Conservation (phyloP, 2,888 invertebrate species). For the Balanococcus diminutus region DNA sequence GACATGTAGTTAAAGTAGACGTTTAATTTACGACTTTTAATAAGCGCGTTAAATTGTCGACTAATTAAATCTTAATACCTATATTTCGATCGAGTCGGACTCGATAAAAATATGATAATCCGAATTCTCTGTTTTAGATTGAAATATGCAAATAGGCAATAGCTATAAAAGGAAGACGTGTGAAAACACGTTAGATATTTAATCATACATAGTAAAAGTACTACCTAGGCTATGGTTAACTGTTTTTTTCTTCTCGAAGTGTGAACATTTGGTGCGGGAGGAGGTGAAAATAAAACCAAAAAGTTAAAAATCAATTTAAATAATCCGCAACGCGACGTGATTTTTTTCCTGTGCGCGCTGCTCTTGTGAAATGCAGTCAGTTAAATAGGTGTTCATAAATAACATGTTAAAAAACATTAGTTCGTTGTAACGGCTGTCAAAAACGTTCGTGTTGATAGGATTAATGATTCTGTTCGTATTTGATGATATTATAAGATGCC, state of each 20-base stretch:
- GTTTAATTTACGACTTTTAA: neutral
- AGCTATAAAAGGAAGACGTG: neutral
- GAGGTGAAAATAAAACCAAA: neutral
- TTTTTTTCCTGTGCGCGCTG: neutral
- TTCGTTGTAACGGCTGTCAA: conserved; percentile 30
- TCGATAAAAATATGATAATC: neutral
- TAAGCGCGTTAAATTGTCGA: neutral
- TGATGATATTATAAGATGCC: conserved; percentile 8
- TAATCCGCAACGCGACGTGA: neutral
- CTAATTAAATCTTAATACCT: neutral
- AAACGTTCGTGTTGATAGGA: conserved; percentile 35
- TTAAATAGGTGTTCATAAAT: conserved; percentile 38
- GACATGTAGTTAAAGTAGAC: neutral
- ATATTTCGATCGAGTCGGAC: neutral
- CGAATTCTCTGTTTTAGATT: neutral
- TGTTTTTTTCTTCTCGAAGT: neutral
- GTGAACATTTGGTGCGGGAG: neutral
- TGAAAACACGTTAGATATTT: neutral
- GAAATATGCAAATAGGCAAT: conserved; percentile 1
- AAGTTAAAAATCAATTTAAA: conserved; percentile 24
- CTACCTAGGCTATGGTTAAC: neutral
- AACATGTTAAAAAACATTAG: conserved; percentile 38
- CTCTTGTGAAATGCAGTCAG: conserved; percentile 19
- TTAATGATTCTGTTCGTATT: conserved; percentile 10
- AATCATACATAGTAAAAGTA: conserved; percentile 2